Evolutionary conservation across 35 echinoderm and acorn worm species (phyloP), one percentile per base, ranked within the genome.

Genomic region (Stichopus chloronotus): DNA sequence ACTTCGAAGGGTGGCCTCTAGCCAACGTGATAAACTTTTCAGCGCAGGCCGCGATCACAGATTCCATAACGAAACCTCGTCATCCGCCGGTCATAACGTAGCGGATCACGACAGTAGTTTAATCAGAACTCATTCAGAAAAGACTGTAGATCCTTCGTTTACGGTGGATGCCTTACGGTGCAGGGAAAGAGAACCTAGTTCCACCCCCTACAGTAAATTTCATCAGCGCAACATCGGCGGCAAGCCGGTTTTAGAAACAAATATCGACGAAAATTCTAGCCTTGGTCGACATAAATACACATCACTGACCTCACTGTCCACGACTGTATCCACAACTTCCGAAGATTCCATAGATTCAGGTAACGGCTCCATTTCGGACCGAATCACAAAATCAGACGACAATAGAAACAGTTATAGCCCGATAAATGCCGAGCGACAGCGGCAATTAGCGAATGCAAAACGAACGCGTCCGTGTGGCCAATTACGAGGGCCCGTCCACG

Each of bases 321-420:
- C 90, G 16, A 91, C 90, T 4, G 3, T 91, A 5, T 91, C 90
- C 5, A 91, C 90, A 55, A 91, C 90, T 43, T 91, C 90, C 1
- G 90, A 91, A 59, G 90, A 91, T 55, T 91, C 90, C 7, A 9
- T 91, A 53, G 90, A 91, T 24, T 91, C 90, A 8, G 90, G 90
- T 5, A 77, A 91, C 53, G 90, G 90, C 10, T 91, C 90, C 7
- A 11, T 79, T 4, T 77, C 76, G 20, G 90, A 91, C 53, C 76
- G 69, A 24, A 19, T 7, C 14, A 16, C 4, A 24, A 74, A 89
- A 21, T 12, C 65, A 58, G 69, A 78, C 13, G 71, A 79, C 4
- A 91, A 53, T 11, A 19, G 4, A 19, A 53, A 91, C 53, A 77
- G 90, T 21, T 91, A 91, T 58, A 91, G 90, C 25, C 90, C 90